Conservation (phyloP, 2,888 invertebrate species). For the Hirudinaria manillensis region DNA sequence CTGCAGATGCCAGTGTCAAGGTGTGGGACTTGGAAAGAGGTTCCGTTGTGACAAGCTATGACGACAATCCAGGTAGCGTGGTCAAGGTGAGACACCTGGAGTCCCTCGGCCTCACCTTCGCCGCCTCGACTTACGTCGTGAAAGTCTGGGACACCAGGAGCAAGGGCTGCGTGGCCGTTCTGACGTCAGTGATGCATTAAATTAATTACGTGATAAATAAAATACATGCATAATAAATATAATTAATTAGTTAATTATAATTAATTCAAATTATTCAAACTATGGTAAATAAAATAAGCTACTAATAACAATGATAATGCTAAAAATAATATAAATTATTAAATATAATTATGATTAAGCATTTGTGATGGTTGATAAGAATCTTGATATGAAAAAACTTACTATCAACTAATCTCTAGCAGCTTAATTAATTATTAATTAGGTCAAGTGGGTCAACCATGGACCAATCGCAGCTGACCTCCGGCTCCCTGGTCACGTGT, state of each 20-base stretch:
- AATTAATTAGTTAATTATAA: neutral
- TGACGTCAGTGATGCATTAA: conserved; percentile 41
- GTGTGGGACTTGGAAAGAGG: conserved; percentile 77
- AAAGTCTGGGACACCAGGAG: conserved; percentile 71
- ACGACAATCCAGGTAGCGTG: conserved; percentile 70
- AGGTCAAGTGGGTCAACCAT: conserved; percentile 23
- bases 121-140: conserved; percentile 74
- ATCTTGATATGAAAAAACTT: no score
- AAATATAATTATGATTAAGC: no score
- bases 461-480: neutral
- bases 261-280: no score
- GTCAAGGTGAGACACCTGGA: conserved; percentile 63
- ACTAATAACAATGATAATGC: no score
- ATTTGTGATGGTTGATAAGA: no score
- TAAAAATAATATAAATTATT: no score
- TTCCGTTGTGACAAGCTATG: conserved; percentile 64
- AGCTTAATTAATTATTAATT: neutral
- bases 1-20: conserved; percentile 72
- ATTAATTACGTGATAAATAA: no score
- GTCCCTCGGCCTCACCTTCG: conserved; percentile 63
- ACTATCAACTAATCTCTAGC: neutral
- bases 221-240: neutral
- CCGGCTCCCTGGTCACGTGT: conserved; percentile 55
- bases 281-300: no score
- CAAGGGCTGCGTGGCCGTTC: conserved; percentile 61